Evolutionary conservation across 1,140 invertebrate genomes (phyloP), one percentile per base, ranked within the genome.

Genomic region (Periplaneta americana): DNA sequence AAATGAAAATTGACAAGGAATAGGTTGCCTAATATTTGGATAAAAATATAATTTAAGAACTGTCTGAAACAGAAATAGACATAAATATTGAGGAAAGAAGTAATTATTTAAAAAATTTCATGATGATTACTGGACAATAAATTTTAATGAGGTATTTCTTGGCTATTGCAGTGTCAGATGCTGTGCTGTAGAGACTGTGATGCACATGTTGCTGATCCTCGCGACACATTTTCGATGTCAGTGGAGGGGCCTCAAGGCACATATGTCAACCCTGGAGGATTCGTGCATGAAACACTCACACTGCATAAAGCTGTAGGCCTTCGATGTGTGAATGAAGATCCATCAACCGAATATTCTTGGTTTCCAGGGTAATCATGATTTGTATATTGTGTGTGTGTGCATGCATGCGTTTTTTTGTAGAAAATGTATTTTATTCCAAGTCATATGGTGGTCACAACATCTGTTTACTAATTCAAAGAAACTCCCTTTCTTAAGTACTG

Each of bases 341-440:
- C 94, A 11, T 94, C 93, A 2, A 92, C 91, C 31, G 91, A 95
- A 84, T 94, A 93, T 85, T 94, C 92, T 83, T 97, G 96, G 96
- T 97, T 97, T 87, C 95, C 96, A 35, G 96, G 95, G 93, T 95
- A n/a, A n/a, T n/a, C n/a, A n/a, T n/a, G n/a, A n/a, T n/a, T n/a
- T n/a, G 91, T 89, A 86, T n/a, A n/a, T n/a, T n/a, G 17, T 66
- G 57, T 28, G 57, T 28, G 17, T 66, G 57, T 28, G n/a, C 57
- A 17, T 17, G 57, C 17, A 17, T 66, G n/a, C 15, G n/a, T 66
- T 28, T 66, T 28, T 66, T 17, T 66, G 17, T 17, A 66, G 15
- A 66, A 66, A 17, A n/a, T 28, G 17, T 66, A 66, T 28, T 66
- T 66, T 17, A 17, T 28, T 28, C 15, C n/a, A 17, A 66, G 17